phyloP scores from a whole-genome alignment of 1,140 invertebrate species.

The Pygmarrhopalites habei region DNA sequence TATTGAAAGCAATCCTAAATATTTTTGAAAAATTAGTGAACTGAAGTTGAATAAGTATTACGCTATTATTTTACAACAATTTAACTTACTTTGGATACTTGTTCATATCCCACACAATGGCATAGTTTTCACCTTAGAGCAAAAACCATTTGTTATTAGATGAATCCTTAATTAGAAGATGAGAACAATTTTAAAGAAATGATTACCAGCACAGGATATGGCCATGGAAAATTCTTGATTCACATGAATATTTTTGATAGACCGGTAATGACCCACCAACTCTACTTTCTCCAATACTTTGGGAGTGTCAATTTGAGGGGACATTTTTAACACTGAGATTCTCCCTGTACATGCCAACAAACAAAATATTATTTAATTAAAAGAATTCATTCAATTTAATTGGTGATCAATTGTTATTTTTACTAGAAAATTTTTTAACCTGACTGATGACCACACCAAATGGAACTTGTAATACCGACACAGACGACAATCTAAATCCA shows the following conservation, averaged over 20 bases:
- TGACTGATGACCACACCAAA: conserved; percentile 39
- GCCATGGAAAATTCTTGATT: conserved; percentile 35
- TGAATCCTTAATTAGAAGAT: no score
- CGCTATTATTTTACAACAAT: conserved; percentile 8
- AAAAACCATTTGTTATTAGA: no score
- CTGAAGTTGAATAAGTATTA: not conserved
- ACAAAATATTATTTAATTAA: no score
- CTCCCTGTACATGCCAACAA: no score
- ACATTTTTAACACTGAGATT: conserved; percentile 34
- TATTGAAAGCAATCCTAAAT: conserved; percentile 26
- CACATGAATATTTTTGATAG: conserved; percentile 33
- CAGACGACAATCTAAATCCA: conserved; percentile 32
- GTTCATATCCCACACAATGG: conserved; percentile 36
- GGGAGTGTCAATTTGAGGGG: conserved; percentile 22
- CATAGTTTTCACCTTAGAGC: conserved; percentile 38
- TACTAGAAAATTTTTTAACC: no score
- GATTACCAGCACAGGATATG: conserved; percentile 38
- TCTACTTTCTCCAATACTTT: conserved; percentile 28
- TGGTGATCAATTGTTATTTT: no score
- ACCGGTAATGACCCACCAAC: conserved; percentile 33
- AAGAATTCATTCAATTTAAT: no score
- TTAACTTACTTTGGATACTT: conserved; percentile 19
- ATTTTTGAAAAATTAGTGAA: no score
- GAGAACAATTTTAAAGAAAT: no score
- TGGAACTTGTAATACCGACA: conserved; percentile 12